Evolutionary conservation across 2,797 vertebrate genomes (phyloP).

Genomic region (Gymnoscopelus microlampas): DNA sequence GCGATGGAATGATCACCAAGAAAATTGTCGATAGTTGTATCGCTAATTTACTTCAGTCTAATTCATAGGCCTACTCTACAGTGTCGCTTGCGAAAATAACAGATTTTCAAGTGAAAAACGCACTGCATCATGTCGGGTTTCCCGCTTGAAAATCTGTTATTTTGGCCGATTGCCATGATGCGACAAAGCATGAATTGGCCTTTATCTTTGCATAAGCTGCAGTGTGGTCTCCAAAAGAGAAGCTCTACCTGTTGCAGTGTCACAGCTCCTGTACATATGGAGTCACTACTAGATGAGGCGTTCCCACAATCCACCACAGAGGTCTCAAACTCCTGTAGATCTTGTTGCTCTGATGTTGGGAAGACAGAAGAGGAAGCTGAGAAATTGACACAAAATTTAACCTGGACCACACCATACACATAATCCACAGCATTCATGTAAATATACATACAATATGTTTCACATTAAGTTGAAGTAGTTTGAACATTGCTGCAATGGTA

Average conservation of each 20-base stretch:
- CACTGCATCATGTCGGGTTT: too few species aligned
- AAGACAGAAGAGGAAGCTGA: background rate
- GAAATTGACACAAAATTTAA: background rate
- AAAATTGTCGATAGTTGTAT: too few species aligned
- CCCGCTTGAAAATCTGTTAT: too few species aligned
- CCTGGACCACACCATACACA: background rate
- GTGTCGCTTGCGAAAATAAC: too few species aligned
- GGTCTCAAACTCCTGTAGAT: conserved; percentile 51
- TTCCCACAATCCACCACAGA: conserved; percentile 42
- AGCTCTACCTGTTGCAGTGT: conserved; percentile 46
- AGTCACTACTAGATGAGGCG: background rate
- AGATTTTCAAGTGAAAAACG: too few species aligned
- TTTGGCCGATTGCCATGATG: too few species aligned
- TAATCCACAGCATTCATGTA: background rate
- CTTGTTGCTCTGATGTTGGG: conserved; percentile 23
- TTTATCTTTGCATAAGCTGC: background rate
- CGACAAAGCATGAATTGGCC: background rate
- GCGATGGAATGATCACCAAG: too few species aligned
- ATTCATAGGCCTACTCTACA: too few species aligned
- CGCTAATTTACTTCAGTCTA: background rate
- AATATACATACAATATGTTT: background rate
- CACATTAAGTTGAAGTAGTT: too few species aligned
- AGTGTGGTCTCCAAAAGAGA: background rate
- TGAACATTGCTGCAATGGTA: too few species aligned
- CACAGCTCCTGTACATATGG: conserved; percentile 45